A percentile compares a stretch with the other conserved stretches of the same genome.
Conservation (phyloP, 2,888 invertebrate genomes). For the Ormyrus nitidulus region DNA sequence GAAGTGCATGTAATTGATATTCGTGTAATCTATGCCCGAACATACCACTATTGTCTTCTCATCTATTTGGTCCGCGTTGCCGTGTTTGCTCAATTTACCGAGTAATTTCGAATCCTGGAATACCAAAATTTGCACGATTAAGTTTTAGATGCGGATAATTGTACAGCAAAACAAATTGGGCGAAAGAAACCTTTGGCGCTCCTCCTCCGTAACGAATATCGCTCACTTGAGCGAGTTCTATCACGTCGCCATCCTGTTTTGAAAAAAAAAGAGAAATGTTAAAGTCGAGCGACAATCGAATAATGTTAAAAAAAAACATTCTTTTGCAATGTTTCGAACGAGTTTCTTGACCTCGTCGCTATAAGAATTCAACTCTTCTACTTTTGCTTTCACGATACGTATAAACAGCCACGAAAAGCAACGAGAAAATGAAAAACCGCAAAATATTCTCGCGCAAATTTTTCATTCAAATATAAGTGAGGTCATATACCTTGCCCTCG, state of each 20-base stretch:
- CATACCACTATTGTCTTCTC: slow-evolving; percentile 81
- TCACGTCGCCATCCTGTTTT: slow-evolving; percentile 72
- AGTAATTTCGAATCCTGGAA: slow-evolving; percentile 77
- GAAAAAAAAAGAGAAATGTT: too few species aligned
- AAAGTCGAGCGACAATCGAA: neutral
- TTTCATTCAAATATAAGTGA: slow-evolving; percentile 40
- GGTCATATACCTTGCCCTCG: slow-evolving; percentile 75
- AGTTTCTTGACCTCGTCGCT: too few species aligned
- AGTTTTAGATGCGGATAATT: neutral
- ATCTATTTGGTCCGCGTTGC: slow-evolving; percentile 77
- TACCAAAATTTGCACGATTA: neutral
- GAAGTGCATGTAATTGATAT: slow-evolving; percentile 80
- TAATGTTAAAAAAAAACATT: neutral
- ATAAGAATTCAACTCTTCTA: too few species aligned
- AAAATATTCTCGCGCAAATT: neutral
- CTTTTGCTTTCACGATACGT: neutral
- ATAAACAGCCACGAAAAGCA: neutral
- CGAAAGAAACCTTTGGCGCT: slow-evolving; percentile 67
- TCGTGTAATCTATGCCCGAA: slow-evolving; percentile 82
- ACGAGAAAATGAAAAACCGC: neutral
- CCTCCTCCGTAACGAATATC: slow-evolving; percentile 74
- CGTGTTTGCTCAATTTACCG: slow-evolving; percentile 76
- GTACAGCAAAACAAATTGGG: neutral
- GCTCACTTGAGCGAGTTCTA: slow-evolving; percentile 73
- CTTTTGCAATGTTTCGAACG: too few species aligned